Evolutionary conservation across 2,113 vertebrate species (phyloP).

Genomic region (Grammomys dolichurus): DNA sequence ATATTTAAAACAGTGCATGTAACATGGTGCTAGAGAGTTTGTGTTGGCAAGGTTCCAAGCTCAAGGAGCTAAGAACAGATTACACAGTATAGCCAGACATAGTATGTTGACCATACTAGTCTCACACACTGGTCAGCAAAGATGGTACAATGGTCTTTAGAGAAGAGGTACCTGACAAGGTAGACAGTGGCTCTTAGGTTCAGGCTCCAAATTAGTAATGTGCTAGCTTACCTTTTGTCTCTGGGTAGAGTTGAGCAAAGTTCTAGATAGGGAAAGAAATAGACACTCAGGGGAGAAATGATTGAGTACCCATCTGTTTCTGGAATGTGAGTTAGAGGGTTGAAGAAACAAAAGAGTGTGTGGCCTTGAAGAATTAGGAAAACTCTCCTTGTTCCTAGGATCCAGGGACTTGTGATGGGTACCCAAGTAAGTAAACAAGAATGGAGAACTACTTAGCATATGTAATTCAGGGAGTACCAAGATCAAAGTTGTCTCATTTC

Average conservation of each 20-base stretch:
- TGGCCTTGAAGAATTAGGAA: neutral
- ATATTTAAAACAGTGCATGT: constrained; percentile 39
- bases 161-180: constrained; percentile 22
- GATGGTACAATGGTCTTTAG: neutral
- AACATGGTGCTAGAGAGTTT: neutral
- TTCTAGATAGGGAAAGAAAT: constrained; percentile 29
- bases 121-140: neutral
- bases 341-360: constrained; percentile 2
- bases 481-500: constrained; percentile 33
- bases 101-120: neutral
- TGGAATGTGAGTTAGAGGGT: neutral
- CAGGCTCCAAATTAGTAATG: neutral
- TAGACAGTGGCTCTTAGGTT: neutral
- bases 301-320: neutral
- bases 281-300: constrained; percentile 5
- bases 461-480: constrained; percentile 29
- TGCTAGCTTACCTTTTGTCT: neutral
- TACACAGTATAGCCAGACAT: neutral
- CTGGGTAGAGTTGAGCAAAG: neutral
- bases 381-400: neutral
- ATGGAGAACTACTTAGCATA: neutral
- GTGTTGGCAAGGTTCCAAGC: neutral
- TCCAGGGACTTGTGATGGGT: neutral
- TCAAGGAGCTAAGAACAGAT: neutral
- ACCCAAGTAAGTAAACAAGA: constrained; percentile 56